phyloP scores from a whole-genome alignment of 2,113 vertebrate genomes.

The Thryonomys swinderianus region DNA sequence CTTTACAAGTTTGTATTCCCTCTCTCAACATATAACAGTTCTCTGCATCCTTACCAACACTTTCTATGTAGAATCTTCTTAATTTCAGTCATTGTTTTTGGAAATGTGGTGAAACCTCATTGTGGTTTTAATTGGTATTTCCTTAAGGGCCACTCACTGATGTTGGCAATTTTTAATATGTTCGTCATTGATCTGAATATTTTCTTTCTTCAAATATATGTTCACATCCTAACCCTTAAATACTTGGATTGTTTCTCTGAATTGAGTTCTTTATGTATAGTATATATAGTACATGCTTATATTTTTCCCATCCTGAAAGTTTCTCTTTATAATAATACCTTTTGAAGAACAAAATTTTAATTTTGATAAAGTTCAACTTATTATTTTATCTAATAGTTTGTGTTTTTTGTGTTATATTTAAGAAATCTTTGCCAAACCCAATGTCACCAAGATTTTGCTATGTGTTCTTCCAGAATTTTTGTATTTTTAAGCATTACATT shows the following conservation, averaged over 20 bases:
- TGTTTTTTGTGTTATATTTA: neutral
- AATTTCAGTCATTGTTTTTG: neutral
- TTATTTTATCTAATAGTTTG: slow-evolving; percentile 29
- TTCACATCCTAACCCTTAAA: slow-evolving; percentile 11
- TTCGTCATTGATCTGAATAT: neutral
- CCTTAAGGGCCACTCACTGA: neutral
- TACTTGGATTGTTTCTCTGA: neutral
- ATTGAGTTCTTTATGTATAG: neutral
- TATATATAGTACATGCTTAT: neutral
- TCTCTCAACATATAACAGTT: neutral
- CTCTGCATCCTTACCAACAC: neutral
- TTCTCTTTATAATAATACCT: neutral
- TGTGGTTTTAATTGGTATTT: neutral
- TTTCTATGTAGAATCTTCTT: neutral
- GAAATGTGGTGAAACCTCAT: neutral
- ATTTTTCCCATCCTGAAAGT: neutral
- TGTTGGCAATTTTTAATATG: neutral
- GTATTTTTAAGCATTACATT: slow-evolving; percentile 15
- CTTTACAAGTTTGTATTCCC: neutral
- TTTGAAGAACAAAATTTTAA: slow-evolving; percentile 45
- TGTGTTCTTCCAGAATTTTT: neutral
- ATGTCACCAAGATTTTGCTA: neutral
- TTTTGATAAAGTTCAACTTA: neutral
- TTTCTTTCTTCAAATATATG: neutral
- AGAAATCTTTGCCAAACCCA: neutral